Evolutionary conservation across 2,797 vertebrate genomes (phyloP), one percentile per base, ranked within the genome.

Genomic region (Xerus rutilus): DNA sequence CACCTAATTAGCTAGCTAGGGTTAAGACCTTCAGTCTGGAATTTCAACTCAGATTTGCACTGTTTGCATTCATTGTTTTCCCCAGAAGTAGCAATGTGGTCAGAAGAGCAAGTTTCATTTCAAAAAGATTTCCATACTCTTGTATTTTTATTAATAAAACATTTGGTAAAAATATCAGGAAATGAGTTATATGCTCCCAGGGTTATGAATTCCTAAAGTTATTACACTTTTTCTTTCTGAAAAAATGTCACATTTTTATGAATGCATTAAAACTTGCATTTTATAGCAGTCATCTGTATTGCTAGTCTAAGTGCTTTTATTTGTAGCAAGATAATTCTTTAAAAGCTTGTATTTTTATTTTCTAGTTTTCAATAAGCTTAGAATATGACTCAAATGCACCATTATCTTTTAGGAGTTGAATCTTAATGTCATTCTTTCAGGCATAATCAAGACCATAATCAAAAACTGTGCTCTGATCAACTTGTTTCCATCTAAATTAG

Each of bases 221-320:
- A 91, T 96, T 97, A 87, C 0, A 73, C 30, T 94, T 83, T 93
- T 8, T 6, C 35, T 65, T 95, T 86, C 39, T 95, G 78, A 88
- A 92, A 97, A 93, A 94, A 94, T 35, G 89, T 82, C 43, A 83
- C 88, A 91, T 79, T 91, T 86, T 96, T 96, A 97, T 94, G 74
- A 96, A 87, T 90, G 23, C 86, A 86, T 87, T 97, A 88, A 95
- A 97, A 85, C 32, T 74, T 81, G 83, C n/a, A 76, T 91, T 89
- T 97, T 96, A 92, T 39, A 97, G 64, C 47, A 78, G 20, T 93
- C 69, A 90, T 96, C 92, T 94, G 18, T 76, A 86, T 74, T 95
- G 28, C 69, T 28, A 39, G 5, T 78, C 65, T 96, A 83, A 94
- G n/a, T 94, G 64, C 7, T 86, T 96, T 70, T 95, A 82, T 93